Evolutionary conservation across 1,140 invertebrate species (phyloP), one percentile per base, ranked within the genome.

Genomic region (Pentalonia nigronervosa): DNA sequence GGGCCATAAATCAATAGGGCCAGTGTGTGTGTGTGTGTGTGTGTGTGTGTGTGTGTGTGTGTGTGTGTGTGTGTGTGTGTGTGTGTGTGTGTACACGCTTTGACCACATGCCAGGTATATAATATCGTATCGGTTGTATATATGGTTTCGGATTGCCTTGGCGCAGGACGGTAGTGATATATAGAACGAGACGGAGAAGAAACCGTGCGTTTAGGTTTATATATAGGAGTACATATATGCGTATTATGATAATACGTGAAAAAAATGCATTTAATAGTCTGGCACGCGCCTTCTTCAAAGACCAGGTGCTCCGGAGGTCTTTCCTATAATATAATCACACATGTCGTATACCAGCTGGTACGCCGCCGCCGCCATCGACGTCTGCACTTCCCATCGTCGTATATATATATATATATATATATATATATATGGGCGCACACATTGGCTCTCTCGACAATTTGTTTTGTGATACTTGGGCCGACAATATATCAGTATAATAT

Each of bases 221-320:
- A 30, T 30, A 11, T n/a, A 3, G 0, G 25, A 4, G 56, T 60
- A 67, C n/a, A 4, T 76, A n/a, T 76, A 76, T 9, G 60, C n/a
- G n/a, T 41, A 41, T 41, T 41, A 41, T 41, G 4, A 41, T 41
- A 41, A 41, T 41, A 41, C 41, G 41, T 41, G n/a, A 76, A 76
- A 76, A 76, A 76, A 76, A 34, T 34, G 60, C n/a, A 86, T 45
- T 30, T 47, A 47, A 25, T 41, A 76, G 91, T 92, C 91, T 92
- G 91, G 91, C 91, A 92, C 91, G 91, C 81, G 91, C 91, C 91
- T 84, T 30, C 91, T 84, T 30, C 91, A 81, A 92, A 92, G 47
- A 84, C 91, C 91, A 92, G 91, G 91, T 92, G 91, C 81, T 92
- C 45, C 30, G 36, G 41, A 67, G 90, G 30, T 81, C 76, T 76